Evolutionary conservation across 2,113 vertebrate genomes (phyloP), one percentile per base, ranked within the genome.

Genomic region (Notarius lentiginosus): DNA sequence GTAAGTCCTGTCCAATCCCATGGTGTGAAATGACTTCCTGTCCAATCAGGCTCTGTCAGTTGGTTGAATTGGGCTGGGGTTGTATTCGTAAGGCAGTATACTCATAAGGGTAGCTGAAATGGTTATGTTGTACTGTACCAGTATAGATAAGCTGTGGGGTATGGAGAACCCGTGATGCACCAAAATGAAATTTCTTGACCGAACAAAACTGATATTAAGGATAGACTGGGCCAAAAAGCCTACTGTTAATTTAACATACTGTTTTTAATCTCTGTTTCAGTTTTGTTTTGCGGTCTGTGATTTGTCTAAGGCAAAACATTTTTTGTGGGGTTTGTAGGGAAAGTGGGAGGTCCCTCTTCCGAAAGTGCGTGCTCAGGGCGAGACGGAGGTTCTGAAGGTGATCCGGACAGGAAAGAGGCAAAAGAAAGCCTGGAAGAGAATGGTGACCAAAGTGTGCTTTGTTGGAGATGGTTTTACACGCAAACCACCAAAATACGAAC

Each of bases 361-460:
- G 12, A 99, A 99, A 91, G 98, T 99, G 34, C 96, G 98, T 30
- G 98, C 98, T 20, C 98, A 99, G 90, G 98, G 98, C 91, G 98
- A 99, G 94, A 98, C 97, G 0, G 98, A 99, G 94, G 98, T 99
- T 24, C 94, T 99, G 24, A 99, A 98, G 92, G 98, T 99, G 73
- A 95, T 99, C 91, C 96, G 94, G 86, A 99, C 98, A 2, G 98
- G 98, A 91, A 99, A 99, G 92, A 96, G 98, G 85, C 98, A 97
- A 90, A 99, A 99, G 95, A 99, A 99, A 91, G 97, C 97, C 17
- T 99, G 98, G 98, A 99, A 99, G 93, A 97, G 98, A 90, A 98
- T 99, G 97, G 98, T 99, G 91, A 99, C 98, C 51, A 99, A 99
- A 96, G 97, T 99, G 55, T 98, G 97, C 89, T 99, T 99, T 89